These are phyloP conservation scores for Pithys albifrons DNA, from an alignment of 2,113 vertebrate genomes.

Conservation along the genomic window DNA sequence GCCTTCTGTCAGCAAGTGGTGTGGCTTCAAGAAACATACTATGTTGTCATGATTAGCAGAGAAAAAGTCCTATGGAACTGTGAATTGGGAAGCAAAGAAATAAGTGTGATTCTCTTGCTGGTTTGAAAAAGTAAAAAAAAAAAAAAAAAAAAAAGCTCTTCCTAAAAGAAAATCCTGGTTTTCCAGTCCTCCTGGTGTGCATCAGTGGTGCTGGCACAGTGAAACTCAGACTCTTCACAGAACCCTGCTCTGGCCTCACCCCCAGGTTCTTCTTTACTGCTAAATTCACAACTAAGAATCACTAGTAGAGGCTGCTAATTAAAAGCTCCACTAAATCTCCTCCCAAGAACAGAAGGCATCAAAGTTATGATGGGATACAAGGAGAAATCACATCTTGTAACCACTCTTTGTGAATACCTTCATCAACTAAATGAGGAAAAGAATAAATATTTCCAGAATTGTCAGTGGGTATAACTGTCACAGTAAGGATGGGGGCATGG, in stretches of 20 bases:
- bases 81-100: background rate
- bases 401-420: background rate
- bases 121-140: background rate
- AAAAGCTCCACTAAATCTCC: background rate
- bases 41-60: background rate
- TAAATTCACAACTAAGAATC: background rate
- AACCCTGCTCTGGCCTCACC: fast-evolving
- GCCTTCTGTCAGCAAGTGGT: background rate
- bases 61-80: background rate
- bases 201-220: background rate
- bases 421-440: background rate
- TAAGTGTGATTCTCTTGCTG: background rate
- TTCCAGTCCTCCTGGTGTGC: background rate
- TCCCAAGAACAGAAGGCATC: background rate
- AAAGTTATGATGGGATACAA: background rate
- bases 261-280: background rate
- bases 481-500: background rate
- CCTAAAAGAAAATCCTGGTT: background rate
- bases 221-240: background rate
- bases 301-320: background rate
- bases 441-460: background rate
- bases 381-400: background rate
- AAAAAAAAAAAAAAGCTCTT: background rate
- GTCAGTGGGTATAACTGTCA: background rate
- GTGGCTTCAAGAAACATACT: background rate